These are phyloP conservation scores for Ecliptopera silaceata DNA, from an alignment of 2,888 invertebrate species.

Conservation along the genomic window DNA sequence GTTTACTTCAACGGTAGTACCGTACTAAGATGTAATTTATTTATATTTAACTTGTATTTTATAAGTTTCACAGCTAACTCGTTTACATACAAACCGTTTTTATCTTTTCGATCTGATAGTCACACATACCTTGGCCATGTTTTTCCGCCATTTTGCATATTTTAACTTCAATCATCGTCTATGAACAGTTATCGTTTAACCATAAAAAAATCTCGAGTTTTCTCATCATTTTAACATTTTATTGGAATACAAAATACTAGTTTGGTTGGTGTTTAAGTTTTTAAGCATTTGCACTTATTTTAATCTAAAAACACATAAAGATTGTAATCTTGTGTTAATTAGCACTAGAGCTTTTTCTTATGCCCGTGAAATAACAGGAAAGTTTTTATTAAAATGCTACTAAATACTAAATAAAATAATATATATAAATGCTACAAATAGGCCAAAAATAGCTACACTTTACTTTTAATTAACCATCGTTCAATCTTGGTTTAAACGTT, in stretches of 20 bases:
- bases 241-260: conserved; percentile 12
- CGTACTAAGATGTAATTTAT: neutral
- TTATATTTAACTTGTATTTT: neutral
- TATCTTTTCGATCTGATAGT: conserved; percentile 19
- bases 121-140: conserved; percentile 17
- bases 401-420: neutral
- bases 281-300: neutral
- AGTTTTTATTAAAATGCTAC: neutral
- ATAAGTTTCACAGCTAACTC: neutral
- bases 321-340: neutral
- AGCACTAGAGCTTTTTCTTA: neutral
- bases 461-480: too few species aligned
- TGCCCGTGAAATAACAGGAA: neutral
- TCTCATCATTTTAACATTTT: conserved; percentile 31
- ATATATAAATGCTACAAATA: too few species aligned
- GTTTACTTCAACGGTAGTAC: too few species aligned
- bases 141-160: conserved; percentile 29
- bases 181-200: conserved; percentile 26
- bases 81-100: conserved; percentile 14
- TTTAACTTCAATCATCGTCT: conserved; percentile 26
- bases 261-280: neutral
- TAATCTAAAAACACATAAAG: neutral
- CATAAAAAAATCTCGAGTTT: conserved; percentile 31
- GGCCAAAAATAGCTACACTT: neutral
- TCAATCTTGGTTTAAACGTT: too few species aligned